These are phyloP conservation scores for Rhadina sibilatrix DNA, from an alignment of 2,113 vertebrate genomes.

Conservation along the genomic window DNA sequence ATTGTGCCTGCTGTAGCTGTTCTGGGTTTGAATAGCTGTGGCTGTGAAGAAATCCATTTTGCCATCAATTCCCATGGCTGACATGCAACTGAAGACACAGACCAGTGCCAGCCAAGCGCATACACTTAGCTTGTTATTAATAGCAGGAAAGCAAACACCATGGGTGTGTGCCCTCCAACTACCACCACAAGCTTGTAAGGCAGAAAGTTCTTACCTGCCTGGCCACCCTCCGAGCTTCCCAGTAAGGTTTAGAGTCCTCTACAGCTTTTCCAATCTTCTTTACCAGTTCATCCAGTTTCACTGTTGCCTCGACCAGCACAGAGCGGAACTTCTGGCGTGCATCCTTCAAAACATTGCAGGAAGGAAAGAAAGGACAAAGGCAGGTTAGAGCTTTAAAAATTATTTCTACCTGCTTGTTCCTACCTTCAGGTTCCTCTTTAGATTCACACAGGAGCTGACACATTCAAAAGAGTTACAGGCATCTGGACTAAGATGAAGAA, in stretches of 20 bases:
- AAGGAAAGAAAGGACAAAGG: neutral
- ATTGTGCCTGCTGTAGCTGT: neutral
- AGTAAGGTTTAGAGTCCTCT: constrained; percentile 97
- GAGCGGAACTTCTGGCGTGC: constrained; percentile 93
- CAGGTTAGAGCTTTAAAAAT: neutral
- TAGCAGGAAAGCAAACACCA: neutral
- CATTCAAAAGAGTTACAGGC: neutral
- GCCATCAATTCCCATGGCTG: neutral
- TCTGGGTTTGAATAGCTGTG: neutral
- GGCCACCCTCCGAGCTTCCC: constrained; percentile 91
- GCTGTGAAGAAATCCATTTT: neutral
- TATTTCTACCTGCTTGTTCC: neutral
- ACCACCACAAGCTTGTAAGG: neutral
- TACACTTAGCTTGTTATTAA: neutral
- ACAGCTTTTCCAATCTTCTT: constrained; percentile 96
- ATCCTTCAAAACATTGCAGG: constrained; percentile 73
- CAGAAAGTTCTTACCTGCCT: constrained; percentile 82
- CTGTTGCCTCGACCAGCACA: constrained; percentile 89
- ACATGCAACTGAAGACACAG: neutral
- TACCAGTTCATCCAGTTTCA: constrained; percentile 91
- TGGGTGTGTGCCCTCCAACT: neutral
- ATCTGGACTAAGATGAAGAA: neutral
- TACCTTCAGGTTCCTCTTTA: neutral
- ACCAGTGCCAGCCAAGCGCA: neutral
- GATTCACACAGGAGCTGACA: neutral